Percentiles rank a stretch among this genome's conserved stretches.
phyloP scores from a whole-genome alignment of 2,797 vertebrate species.

The Coracias cyanogaster region DNA sequence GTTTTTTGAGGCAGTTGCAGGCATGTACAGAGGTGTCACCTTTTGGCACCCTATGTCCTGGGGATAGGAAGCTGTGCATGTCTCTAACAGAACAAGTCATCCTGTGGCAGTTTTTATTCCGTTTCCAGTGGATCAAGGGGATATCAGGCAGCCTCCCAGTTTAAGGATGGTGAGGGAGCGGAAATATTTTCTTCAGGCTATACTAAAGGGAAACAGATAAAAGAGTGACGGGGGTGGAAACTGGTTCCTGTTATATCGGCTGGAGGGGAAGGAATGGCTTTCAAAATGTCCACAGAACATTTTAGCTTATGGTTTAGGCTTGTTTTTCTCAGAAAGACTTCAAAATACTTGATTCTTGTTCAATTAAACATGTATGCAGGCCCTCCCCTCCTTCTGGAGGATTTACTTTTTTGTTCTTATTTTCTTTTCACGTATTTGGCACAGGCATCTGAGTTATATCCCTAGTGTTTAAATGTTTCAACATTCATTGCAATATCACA shows the following conservation, averaged over 20 bases:
- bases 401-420: not conserved
- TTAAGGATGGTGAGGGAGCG: not conserved
- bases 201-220: slow-evolving; percentile 40
- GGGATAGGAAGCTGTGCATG: not conserved
- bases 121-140: not conserved
- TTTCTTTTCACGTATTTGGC: slow-evolving; percentile 15
- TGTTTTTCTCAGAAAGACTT: not conserved
- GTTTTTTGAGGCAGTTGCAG: not conserved
- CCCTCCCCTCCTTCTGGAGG: not conserved
- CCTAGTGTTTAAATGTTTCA: not conserved
- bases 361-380: not conserved
- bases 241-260: slow-evolving; percentile 2
- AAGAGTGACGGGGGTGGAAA: not conserved
- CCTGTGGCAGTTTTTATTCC: not conserved
- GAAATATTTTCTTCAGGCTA: slow-evolving; percentile 44
- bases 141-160: not conserved
- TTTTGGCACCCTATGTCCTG: not conserved
- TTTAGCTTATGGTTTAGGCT: not conserved
- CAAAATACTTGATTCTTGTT: not conserved
- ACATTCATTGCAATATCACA: not conserved
- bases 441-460: not conserved
- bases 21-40: not conserved
- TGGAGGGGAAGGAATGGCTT: not conserved
- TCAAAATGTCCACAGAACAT: not conserved
- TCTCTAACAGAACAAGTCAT: not conserved